Evolutionary conservation across 2,113 vertebrate genomes (phyloP).

Genomic region (Antechinus stuartii): DNA sequence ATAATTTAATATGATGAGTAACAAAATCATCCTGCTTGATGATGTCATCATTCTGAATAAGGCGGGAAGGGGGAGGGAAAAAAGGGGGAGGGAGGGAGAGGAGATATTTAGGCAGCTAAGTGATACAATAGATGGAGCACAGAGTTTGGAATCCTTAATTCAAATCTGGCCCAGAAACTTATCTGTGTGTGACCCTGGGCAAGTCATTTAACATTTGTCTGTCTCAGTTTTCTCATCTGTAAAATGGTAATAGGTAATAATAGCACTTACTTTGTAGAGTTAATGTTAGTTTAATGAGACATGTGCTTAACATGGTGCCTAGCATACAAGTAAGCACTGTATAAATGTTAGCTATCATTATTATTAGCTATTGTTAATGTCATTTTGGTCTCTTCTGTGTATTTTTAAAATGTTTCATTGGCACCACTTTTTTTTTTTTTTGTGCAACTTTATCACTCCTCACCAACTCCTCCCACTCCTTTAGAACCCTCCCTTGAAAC

Average conservation of each 20-base stretch:
- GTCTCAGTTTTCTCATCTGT: neutral
- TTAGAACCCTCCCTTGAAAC: neutral
- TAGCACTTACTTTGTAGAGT: neutral
- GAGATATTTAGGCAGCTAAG: no score
- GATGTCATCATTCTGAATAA: neutral
- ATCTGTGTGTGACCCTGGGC: neutral
- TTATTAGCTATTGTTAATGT: no score
- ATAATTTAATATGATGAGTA: neutral
- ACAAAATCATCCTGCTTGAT: neutral
- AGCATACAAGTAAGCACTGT: neutral
- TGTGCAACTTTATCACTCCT: neutral
- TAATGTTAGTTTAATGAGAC: neutral
- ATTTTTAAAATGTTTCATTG: neutral
- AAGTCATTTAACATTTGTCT: neutral
- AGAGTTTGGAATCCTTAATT: neutral
- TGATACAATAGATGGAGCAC: neutral
- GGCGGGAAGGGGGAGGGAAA: no score
- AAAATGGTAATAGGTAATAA: neutral
- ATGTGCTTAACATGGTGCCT: neutral
- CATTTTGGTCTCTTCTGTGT: neutral
- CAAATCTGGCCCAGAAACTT: neutral
- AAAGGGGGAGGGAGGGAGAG: no score
- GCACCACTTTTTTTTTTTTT: neutral
- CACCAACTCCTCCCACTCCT: neutral
- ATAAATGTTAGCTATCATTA: neutral